Base-by-base conservation (phyloP, 2,113 vertebrate species). In the Lophotis ruficrista region DNA sequence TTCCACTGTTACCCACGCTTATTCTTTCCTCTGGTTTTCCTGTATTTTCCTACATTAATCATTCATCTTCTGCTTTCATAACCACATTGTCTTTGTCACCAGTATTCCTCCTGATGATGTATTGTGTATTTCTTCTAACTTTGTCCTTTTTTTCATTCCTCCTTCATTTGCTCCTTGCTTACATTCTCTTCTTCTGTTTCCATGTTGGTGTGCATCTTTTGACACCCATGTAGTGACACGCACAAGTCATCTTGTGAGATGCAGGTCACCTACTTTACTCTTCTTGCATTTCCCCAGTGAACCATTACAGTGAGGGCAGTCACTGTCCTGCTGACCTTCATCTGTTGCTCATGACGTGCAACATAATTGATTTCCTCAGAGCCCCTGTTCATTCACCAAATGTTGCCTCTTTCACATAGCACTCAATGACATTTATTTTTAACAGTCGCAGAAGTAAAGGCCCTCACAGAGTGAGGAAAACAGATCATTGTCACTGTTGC, bases 141-240 rank as follows among this genome's bases (percentile, higher is more conserved):
- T 72, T 77, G 23, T 45, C 13, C 5, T 47, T 10, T 47, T 33
- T 80, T 62, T 65, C 1, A 31, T 35, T 87, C 16, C 14, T 66
- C 64, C 24, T 47, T 17, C 10, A 2, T 84, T 75, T 62, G 7
- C 25, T 90, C 31, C 16, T 65, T 66, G 50, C 38, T 75, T 54
- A 6, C 13, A 8, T 35, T 77, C 6, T 93, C 12, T 66, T 53
- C 30, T 37, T 60, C 25, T 18, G 2, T 85, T 69, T 80, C 56
- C 4, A 1, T 23, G 2, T 2, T 58, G 38, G 6, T 12, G 23
- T 56, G 30, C 11, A 5, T 81, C 1, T 22, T 66, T 30, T 43
- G 66, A 22, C 12, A 27, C 16, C 45, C 6, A 0, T 24, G 25
- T n/a, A 21, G n/a, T 8, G 45, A 79, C 14, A 28, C 0, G 3